Percentiles rank a stretch among this genome's conserved stretches.
Conservation (phyloP, 35 echinoderm and acorn worm genomes). For the Anneissia japonica region DNA sequence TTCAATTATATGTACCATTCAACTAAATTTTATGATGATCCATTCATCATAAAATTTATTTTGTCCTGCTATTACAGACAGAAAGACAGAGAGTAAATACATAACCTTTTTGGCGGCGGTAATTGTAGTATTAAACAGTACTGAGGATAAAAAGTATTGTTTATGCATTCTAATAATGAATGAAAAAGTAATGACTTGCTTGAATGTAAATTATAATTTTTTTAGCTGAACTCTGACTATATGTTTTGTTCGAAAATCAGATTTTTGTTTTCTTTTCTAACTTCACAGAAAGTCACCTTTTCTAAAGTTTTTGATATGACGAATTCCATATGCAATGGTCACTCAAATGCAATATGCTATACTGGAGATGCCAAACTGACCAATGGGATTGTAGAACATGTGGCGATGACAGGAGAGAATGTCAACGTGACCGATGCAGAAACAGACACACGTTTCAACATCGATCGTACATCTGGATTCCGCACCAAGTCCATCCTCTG, state of each 20-base stretch:
- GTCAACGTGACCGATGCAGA: slow-evolving; percentile 73
- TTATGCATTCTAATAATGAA: too few relatives aligned
- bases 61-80: too few relatives aligned
- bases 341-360: slow-evolving; percentile 53
- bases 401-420: slow-evolving; percentile 71
- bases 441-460: slow-evolving; percentile 61
- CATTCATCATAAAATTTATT: too few relatives aligned
- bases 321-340: slow-evolving; percentile 66
- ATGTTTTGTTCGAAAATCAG: too few relatives aligned
- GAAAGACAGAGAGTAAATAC: too few relatives aligned
- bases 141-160: too few relatives aligned
- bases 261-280: slow-evolving; percentile 6
- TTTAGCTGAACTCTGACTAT: background rate
- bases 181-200: too few relatives aligned
- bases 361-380: slow-evolving; percentile 70
- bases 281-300: slow-evolving; percentile 73
- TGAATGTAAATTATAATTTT: too few relatives aligned
- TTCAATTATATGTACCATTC: too few relatives aligned
- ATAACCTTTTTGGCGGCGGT: too few relatives aligned
- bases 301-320: slow-evolving; percentile 89
- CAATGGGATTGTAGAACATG: slow-evolving; percentile 88
- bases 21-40: too few relatives aligned
- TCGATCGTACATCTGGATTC: slow-evolving; percentile 62
- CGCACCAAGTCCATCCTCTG: slow-evolving; percentile 85
- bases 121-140: too few relatives aligned